phyloP scores from a whole-genome alignment of 2,113 vertebrate species.

The Taxidea taxus region DNA sequence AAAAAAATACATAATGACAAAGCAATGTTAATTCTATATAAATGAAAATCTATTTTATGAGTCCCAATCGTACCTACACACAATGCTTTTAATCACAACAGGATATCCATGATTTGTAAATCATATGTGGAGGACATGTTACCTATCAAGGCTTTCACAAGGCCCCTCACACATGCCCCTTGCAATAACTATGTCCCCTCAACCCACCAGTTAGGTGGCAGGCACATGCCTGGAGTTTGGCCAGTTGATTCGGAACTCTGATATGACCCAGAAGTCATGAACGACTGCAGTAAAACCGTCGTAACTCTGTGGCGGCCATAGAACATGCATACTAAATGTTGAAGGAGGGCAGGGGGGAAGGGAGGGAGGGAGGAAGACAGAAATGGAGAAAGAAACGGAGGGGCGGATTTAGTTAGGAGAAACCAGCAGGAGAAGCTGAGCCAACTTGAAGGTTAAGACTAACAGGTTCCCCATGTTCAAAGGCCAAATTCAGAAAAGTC shows the following conservation, averaged over 20 bases:
- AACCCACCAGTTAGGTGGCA: background rate
- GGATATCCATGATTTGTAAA: conserved; percentile 4
- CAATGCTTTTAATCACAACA: background rate
- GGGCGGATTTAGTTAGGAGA: background rate
- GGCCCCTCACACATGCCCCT: background rate
- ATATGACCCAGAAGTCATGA: background rate
- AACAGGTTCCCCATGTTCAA: background rate
- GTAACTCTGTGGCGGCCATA: background rate
- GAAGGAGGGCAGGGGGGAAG: background rate
- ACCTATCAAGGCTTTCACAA: background rate
- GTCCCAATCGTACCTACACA: background rate
- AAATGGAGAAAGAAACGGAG: background rate
- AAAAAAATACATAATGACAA: background rate
- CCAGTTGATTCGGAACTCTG: background rate
- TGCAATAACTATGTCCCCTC: background rate
- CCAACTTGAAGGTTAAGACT: background rate
- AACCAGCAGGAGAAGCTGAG: conserved; percentile 4
- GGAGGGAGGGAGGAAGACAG: background rate
- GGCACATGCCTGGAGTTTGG: background rate
- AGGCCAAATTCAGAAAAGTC: background rate
- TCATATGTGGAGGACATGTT: background rate
- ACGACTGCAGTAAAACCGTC: background rate
- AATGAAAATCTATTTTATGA: conserved; percentile 22
- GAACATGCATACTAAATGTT: background rate
- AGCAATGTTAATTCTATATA: background rate